phyloP scores from a whole-genome alignment of 2,797 vertebrate genomes.

The Myotis findleyi region DNA sequence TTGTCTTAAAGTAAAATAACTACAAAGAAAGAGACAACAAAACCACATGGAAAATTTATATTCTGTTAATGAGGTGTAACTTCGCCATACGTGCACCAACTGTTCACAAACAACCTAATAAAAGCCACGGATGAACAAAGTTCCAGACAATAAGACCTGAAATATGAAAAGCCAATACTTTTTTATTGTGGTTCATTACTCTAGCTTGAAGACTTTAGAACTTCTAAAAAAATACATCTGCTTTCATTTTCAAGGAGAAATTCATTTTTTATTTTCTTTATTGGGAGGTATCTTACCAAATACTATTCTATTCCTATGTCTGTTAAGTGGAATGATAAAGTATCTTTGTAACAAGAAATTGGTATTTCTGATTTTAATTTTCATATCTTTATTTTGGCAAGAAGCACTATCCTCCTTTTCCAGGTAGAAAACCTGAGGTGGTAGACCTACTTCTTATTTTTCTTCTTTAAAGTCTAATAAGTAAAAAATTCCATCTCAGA shows the following conservation, averaged over 20 bases:
- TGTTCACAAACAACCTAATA: slow-evolving; percentile 60
- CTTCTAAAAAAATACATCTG: slow-evolving; percentile 16
- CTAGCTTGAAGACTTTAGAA: slow-evolving; percentile 28
- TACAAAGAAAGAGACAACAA: slow-evolving; percentile 58
- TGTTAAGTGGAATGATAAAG: slow-evolving; percentile 21
- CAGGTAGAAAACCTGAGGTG: background rate
- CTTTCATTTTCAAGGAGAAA: slow-evolving; percentile 15
- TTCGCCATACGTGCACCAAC: slow-evolving; percentile 60
- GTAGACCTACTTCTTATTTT: background rate
- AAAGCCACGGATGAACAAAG: slow-evolving; percentile 8
- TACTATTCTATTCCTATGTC: background rate
- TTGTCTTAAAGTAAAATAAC: slow-evolving; percentile 60
- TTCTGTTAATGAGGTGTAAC: slow-evolving; percentile 74
- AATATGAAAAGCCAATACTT: slow-evolving; percentile 28
- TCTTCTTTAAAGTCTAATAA: slow-evolving; percentile 52
- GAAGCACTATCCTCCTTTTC: background rate
- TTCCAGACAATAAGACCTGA: slow-evolving; percentile 6
- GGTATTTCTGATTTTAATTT: slow-evolving; percentile 40
- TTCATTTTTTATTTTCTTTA: slow-evolving; percentile 44
- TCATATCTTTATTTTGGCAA: slow-evolving; percentile 32
- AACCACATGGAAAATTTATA: slow-evolving; percentile 61
- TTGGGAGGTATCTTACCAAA: background rate
- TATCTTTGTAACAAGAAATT: background rate
- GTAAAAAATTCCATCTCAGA: slow-evolving; percentile 16
- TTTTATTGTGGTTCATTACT: background rate